Conservation (phyloP, 2,113 vertebrate genomes). For the Gallinago media region DNA sequence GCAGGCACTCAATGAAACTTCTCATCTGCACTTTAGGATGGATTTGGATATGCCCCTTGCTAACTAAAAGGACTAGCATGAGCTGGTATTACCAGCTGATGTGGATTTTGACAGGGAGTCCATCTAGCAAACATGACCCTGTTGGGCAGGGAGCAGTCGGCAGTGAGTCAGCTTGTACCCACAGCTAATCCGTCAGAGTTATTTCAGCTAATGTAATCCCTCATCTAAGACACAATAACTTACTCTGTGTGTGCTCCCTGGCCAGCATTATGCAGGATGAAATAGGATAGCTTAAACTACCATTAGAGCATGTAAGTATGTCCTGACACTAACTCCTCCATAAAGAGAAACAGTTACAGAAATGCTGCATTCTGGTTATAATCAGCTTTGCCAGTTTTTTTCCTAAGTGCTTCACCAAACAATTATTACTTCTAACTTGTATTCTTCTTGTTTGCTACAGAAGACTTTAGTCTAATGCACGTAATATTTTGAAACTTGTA, state of each 20-base stretch:
- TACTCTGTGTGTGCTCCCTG: not conserved
- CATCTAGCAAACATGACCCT: not conserved
- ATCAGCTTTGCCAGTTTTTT: not conserved
- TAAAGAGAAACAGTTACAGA: not conserved
- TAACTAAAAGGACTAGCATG: not conserved
- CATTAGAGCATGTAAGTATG: not conserved
- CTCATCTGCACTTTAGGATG: not conserved
- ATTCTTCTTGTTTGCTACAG: not conserved
- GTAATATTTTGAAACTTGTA: not conserved
- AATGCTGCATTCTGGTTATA: not conserved
- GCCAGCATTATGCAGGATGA: not conserved
- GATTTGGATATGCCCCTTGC: not conserved
- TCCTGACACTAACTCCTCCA: not conserved
- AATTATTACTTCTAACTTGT: not conserved
- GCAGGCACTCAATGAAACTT: not conserved
- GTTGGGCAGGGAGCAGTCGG: not conserved
- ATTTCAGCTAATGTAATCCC: not conserved
- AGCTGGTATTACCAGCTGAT: not conserved
- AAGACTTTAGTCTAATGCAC: not conserved
- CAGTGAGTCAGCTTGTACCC: not conserved
- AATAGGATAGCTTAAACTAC: not conserved
- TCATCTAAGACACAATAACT: not conserved
- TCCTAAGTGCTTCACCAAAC: not conserved
- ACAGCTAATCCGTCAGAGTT: not conserved
- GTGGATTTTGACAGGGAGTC: not conserved